A percentile compares a stretch with the other conserved stretches of the same genome.
These are phyloP conservation scores for Aphelinus certus DNA, from an alignment of 1,140 invertebrate genomes.

Conservation along the genomic window DNA sequence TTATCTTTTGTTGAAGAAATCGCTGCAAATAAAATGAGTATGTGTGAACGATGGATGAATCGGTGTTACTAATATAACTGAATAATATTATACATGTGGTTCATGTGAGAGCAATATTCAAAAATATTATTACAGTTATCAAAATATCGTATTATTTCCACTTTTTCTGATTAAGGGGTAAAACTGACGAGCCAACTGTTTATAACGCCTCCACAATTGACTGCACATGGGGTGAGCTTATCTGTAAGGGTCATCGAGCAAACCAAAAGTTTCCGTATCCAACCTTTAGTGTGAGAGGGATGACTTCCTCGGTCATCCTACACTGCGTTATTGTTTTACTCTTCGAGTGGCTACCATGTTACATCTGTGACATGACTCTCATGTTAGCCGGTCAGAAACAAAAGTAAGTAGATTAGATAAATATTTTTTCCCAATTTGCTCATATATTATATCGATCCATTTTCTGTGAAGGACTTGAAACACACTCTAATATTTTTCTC, in stretches of 20 bases:
- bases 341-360: slow-evolving; percentile 55
- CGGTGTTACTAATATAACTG: background rate
- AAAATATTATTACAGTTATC: background rate
- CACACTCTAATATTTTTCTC: no score
- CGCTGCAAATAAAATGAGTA: no score
- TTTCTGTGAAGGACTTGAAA: no score
- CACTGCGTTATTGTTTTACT: slow-evolving; percentile 51
- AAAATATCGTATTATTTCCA: no score
- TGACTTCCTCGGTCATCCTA: slow-evolving; percentile 46
- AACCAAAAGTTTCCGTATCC: slow-evolving; percentile 51
- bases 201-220: slow-evolving; percentile 48
- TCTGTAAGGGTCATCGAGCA: slow-evolving; percentile 47
- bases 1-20: no score
- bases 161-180: slow-evolving; percentile 32
- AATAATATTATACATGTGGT: background rate
- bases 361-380: slow-evolving; percentile 49
- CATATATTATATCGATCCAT: no score
- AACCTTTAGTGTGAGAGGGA: slow-evolving; percentile 53
- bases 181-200: slow-evolving; percentile 29
- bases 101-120: background rate
- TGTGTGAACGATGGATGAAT: no score
- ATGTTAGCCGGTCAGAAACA: slow-evolving; percentile 44
- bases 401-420: slow-evolving; percentile 45
- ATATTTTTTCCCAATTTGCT: no score
- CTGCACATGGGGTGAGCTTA: slow-evolving; percentile 53